A percentile compares a stretch with the other conserved stretches of the same genome.
These are phyloP conservation scores for Tachystola acroxantha DNA, from an alignment of 2,888 invertebrate genomes.

Conservation along the genomic window DNA sequence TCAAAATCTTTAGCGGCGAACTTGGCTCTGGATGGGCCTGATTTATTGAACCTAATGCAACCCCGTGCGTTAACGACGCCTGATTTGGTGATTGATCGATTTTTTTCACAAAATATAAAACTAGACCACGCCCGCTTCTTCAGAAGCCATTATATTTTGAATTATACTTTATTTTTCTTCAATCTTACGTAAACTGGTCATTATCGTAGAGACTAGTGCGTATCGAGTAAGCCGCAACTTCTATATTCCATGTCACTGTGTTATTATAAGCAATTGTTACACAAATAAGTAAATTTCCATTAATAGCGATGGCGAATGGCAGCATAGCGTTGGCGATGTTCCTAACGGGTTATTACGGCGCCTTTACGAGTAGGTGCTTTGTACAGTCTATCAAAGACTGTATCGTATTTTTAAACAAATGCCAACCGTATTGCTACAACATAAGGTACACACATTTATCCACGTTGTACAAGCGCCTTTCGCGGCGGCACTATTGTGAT, in stretches of 20 bases:
- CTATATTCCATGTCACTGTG: conserved; percentile 5
- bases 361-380: conserved; percentile 6
- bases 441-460: too few species aligned
- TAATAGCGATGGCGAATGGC: conserved; percentile 5
- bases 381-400: too few species aligned
- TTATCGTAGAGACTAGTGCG: conserved; percentile 3
- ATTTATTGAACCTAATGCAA: conserved; percentile 66
- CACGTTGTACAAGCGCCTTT: conserved; percentile 7
- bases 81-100: conserved; percentile 71
- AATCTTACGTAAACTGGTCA: conserved; percentile 1
- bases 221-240: conserved; percentile 7
- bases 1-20: conserved; percentile 64
- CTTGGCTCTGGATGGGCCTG: conserved; percentile 55
- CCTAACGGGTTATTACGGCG: conserved; percentile 11
- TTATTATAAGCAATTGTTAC: conserved; percentile 13
- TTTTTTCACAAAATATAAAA: conserved; percentile 52
- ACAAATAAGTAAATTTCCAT: conserved; percentile 11
- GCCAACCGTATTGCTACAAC: background rate
- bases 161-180: background rate
- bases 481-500: conserved; percentile 9
- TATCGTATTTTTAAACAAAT: too few species aligned
- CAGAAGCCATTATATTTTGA: conserved; percentile 8
- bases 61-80: conserved; percentile 62
- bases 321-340: conserved; percentile 4
- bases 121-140: conserved; percentile 46